Evolutionary conservation across 2,888 invertebrate genomes (phyloP).

Genomic region (Peribatodes rhomboidaria): DNA sequence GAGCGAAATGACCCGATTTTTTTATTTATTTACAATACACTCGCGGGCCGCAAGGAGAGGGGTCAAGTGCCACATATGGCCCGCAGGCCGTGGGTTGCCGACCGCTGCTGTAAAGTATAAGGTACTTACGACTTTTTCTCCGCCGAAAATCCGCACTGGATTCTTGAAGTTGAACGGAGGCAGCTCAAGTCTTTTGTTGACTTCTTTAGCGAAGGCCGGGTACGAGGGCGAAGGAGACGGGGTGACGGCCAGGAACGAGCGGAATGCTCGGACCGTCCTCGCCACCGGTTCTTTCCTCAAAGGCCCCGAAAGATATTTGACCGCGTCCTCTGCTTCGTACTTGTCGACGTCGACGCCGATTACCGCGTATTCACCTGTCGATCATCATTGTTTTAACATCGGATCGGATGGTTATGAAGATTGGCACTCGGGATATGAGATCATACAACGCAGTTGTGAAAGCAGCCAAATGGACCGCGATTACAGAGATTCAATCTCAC

Average conservation of each 20-base stretch:
- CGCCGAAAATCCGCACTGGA: constrained; percentile 90
- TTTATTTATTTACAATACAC: no score
- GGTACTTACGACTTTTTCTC: constrained; percentile 89
- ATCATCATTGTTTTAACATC: constrained; percentile 22
- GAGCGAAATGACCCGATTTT: no score
- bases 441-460: not conserved
- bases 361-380: constrained; percentile 96
- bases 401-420: constrained; percentile 1
- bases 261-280: constrained; percentile 90
- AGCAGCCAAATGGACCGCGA: not conserved
- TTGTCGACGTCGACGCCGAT: constrained; percentile 96
- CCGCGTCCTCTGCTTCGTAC: constrained; percentile 92
- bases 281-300: constrained; percentile 88
- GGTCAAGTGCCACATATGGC: no score
- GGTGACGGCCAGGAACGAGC: constrained; percentile 93
- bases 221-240: constrained; percentile 92
- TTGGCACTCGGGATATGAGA: constrained; percentile 9
- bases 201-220: constrained; percentile 90
- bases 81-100: no score
- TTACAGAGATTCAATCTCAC: not conserved
- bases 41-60: no score
- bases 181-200: constrained; percentile 93
- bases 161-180: constrained; percentile 96
- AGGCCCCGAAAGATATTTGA: constrained; percentile 92
- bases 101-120: no score